Base-by-base conservation (phyloP, 2,113 vertebrate genomes). In the Elgaria multicarinata region DNA sequence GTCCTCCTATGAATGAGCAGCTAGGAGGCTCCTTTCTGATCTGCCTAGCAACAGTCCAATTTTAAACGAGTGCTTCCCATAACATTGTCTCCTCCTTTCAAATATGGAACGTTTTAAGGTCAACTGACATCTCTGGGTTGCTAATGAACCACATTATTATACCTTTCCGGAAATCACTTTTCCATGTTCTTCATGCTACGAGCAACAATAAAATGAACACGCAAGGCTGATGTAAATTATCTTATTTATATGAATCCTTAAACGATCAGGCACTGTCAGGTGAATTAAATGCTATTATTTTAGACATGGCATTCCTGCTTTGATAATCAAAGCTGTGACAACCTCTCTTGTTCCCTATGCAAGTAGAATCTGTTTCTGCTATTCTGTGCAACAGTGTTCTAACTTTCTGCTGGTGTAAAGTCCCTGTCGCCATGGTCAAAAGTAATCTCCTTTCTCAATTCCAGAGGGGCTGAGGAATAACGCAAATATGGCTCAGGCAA, bases 191-290 rank as follows among this genome's bases (percentile, higher is more conserved):
- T 84, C 22, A 28, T 6, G 24, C n/a, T 26, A 87, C n/a, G 88
- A 88, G 82, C 81, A 71, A 4, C 1, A 14, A 36, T 85, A 91
- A 85, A 89, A 72, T 0, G 8, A 87, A 90, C 26, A 80, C 28
- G 87, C 26, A 81, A 44, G 46, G n/a, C 44, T 80, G 62, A 24
- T 36, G 39, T 84, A 92, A 93, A 82, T 84, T 92, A 3, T 18
- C 24, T 22, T 86, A 55, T 31, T n/a, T 46, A 28, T 36, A 83
- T 31, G 8, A 66, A 36, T 24, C 4, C 33, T 64, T 53, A 36
- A 50, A 87, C 44, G 24, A 67, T 10, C 44, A 46, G 58, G 46
- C 24, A 26, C 86, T 42, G 13, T 26, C 7, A 24, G 39, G 16
- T 64, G 53, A 26, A 24, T 50, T 67, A 55, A 75, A 58, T 42